Conservation (phyloP, 2,888 invertebrate genomes). For the Leptinotarsa rubiginosa region DNA sequence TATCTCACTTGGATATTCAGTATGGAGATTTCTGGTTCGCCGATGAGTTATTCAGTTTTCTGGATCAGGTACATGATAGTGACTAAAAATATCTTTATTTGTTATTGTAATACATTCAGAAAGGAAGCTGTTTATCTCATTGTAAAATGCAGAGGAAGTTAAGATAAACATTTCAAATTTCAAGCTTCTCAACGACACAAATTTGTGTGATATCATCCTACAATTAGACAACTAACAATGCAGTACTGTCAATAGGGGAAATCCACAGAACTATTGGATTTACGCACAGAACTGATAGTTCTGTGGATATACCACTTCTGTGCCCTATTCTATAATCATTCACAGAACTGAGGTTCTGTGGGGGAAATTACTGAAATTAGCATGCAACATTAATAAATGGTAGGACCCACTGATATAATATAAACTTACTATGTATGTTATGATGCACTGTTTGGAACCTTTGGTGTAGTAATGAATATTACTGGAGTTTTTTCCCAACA, state of each 20-base stretch:
- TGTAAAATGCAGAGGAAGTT: conserved; percentile 22
- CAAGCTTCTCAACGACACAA: not conserved
- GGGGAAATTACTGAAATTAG: too few relatives aligned
- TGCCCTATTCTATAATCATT: too few relatives aligned
- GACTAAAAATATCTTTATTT: conserved; percentile 18
- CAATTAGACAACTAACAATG: not conserved
- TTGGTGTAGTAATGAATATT: too few relatives aligned
- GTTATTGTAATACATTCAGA: conserved; percentile 15
- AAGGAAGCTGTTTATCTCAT: conserved; percentile 37
- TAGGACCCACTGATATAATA: too few relatives aligned
- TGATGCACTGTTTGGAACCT: too few relatives aligned
- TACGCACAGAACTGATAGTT: not conserved
- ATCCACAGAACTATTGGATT: not conserved
- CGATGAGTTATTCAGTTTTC: not conserved
- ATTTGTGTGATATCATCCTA: too few relatives aligned
- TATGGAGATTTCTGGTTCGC: not conserved
- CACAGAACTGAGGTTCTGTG: too few relatives aligned
- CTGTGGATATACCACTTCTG: not conserved
- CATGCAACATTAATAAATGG: too few relatives aligned
- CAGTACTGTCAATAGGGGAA: not conserved
- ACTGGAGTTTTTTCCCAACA: too few relatives aligned
- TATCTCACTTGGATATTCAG: not conserved
- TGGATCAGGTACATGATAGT: conserved; percentile 3
- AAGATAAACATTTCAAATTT: conserved; percentile 33
- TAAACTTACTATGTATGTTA: too few relatives aligned